These are phyloP conservation scores for Rousettus leschenaultii DNA, from an alignment of 2,113 vertebrate species.

Conservation along the genomic window DNA sequence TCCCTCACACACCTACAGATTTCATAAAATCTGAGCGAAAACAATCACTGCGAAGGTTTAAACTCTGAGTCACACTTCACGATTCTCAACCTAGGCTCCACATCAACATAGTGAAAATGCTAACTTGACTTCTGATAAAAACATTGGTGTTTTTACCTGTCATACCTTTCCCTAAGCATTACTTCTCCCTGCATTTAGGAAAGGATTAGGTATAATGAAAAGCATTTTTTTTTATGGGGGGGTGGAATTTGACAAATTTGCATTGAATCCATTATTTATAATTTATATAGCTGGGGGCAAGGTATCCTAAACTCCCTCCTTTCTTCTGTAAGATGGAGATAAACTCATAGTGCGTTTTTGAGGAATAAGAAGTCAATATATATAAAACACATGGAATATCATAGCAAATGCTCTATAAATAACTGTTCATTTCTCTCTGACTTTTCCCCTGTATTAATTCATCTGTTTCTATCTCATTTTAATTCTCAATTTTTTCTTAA, in stretches of 20 bases:
- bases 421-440: not conserved
- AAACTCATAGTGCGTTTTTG: not conserved
- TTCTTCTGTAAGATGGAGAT: not conserved
- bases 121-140: not conserved
- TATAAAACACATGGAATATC: not conserved
- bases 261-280: not conserved
- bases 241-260: not conserved
- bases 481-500: constrained; percentile 3
- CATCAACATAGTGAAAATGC: not conserved
- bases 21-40: constrained; percentile 27
- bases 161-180: not conserved
- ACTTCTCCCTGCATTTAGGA: not conserved
- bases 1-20: constrained; percentile 58
- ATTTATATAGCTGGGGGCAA: not conserved
- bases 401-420: not conserved
- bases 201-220: not conserved
- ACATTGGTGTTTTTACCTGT: not conserved
- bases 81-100: not conserved
- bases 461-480: not conserved
- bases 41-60: constrained; percentile 24
- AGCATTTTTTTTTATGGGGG: not conserved
- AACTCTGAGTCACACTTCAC: constrained; percentile 29
- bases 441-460: not conserved
- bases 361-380: not conserved
- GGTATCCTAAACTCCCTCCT: not conserved